Conservation (phyloP, 2,888 invertebrate genomes). For the Augiades crinisus region DNA sequence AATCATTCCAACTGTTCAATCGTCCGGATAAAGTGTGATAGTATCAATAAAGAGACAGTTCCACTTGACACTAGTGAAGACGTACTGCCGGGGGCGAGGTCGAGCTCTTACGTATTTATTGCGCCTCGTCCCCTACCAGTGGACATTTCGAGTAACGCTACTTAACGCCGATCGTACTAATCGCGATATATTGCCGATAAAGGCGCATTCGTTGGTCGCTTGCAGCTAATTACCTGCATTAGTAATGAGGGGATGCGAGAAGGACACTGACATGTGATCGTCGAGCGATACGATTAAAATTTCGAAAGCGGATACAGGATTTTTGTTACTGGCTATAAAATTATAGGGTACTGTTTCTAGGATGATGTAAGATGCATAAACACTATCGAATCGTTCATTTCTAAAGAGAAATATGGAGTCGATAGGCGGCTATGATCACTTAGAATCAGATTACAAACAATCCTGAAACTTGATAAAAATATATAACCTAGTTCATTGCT, state of each 20-base stretch:
- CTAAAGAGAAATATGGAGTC: no score
- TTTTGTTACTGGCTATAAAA: no score
- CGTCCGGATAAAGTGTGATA: slow-evolving; percentile 14
- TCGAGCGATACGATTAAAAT: no score
- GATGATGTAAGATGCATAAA: no score
- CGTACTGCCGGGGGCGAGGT: slow-evolving; percentile 51
- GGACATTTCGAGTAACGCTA: slow-evolving; percentile 41
- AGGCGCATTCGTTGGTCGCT: slow-evolving; percentile 31
- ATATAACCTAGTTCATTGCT: no score
- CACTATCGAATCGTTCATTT: no score
- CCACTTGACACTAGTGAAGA: slow-evolving; percentile 70
- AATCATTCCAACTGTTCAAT: slow-evolving; percentile 3
- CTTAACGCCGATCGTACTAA: slow-evolving; percentile 72
- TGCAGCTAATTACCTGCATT: slow-evolving; percentile 70
- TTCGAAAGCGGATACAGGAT: no score
- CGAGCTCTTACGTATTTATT: slow-evolving; percentile 49
- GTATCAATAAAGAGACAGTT: slow-evolving; percentile 31
- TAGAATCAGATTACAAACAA: no score
- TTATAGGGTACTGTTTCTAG: no score
- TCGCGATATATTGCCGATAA: slow-evolving; percentile 68
- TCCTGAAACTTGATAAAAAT: no score
- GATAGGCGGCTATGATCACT: no score
- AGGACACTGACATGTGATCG: not conserved
- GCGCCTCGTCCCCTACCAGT: slow-evolving; percentile 43
- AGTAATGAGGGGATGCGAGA: slow-evolving; percentile 58